phyloP scores from a whole-genome alignment of 2,888 invertebrate species.

The Parochlus steinenii region DNA sequence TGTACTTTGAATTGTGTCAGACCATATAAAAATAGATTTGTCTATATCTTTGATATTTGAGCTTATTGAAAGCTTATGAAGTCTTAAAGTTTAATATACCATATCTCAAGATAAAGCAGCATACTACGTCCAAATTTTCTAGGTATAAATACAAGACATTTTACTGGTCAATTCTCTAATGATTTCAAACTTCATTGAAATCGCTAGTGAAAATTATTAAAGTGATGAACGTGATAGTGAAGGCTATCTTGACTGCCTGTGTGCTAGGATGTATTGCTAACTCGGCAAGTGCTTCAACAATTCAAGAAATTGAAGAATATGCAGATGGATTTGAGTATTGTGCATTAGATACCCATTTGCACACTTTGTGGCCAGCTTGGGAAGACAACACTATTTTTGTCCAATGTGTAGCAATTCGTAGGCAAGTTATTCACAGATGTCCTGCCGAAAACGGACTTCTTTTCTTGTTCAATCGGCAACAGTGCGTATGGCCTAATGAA shows the following conservation, averaged over 20 bases:
- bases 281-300: not conserved
- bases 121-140: no score
- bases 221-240: slow-evolving; percentile 2
- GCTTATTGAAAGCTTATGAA: no score
- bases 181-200: no score
- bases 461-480: no score
- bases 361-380: slow-evolving; percentile 27
- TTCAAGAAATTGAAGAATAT: not conserved
- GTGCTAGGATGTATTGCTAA: not conserved
- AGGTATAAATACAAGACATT: no score
- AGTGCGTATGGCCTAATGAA: slow-evolving; percentile 7
- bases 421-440: not conserved
- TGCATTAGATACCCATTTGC: slow-evolving; percentile 18
- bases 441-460: not conserved
- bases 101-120: no score
- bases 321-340: not conserved
- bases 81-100: no score
- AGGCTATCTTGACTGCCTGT: not conserved
- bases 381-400: slow-evolving; percentile 22
- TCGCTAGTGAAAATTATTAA: not conserved
- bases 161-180: no score
- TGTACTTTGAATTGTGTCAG: no score
- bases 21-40: no score
- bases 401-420: slow-evolving; percentile 18
- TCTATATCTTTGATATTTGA: no score